Conservation (phyloP, 1,140 invertebrate species). For the Ips nitidus region DNA sequence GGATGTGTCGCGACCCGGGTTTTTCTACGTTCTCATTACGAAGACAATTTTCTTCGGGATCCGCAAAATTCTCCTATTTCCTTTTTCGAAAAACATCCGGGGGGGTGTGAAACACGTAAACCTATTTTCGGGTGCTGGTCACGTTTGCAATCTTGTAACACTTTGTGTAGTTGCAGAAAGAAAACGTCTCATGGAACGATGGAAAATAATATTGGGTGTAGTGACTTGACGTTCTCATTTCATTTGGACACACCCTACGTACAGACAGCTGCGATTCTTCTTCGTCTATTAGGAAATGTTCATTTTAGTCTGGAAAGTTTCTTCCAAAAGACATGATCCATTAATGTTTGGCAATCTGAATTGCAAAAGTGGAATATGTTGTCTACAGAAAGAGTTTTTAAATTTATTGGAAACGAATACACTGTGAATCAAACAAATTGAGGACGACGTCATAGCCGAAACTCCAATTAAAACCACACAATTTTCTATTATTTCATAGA, state of each 20-base stretch:
- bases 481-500: too few relatives aligned
- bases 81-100: slow-evolving; percentile 20
- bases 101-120: slow-evolving; percentile 30
- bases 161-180: slow-evolving; percentile 39
- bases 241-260: not conserved
- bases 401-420: too few relatives aligned
- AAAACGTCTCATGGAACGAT: slow-evolving; percentile 29
- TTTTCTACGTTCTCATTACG: slow-evolving; percentile 26
- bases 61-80: slow-evolving; percentile 16
- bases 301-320: too few relatives aligned
- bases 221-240: slow-evolving; percentile 2
- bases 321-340: too few relatives aligned
- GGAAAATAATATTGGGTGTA: slow-evolving; percentile 36
- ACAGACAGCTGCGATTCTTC: not conserved
- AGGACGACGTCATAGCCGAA: too few relatives aligned
- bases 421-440: too few relatives aligned
- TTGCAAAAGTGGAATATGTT: too few relatives aligned
- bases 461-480: too few relatives aligned
- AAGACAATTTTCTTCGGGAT: slow-evolving; percentile 31
- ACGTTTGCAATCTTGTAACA: slow-evolving; percentile 45
- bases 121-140: slow-evolving; percentile 37
- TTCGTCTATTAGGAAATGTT: too few relatives aligned
- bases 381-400: too few relatives aligned
- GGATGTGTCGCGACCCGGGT: slow-evolving; percentile 8
- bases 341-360: too few relatives aligned